Base-by-base conservation (phyloP, 2,113 vertebrate species). In the Pelodiscus sinensis region DNA sequence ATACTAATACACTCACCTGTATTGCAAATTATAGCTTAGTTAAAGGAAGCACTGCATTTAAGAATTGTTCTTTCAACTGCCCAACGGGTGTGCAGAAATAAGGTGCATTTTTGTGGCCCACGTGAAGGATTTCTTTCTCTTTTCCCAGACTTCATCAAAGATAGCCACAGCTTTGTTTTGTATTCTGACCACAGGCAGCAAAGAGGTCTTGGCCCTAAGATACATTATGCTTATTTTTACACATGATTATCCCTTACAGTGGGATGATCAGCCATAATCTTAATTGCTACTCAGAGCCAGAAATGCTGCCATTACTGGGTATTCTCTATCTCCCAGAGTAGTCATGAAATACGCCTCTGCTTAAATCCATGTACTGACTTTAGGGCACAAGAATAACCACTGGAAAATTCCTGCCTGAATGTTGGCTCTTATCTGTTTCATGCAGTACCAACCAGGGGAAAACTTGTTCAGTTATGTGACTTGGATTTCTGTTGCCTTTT, bases 1-100 rank as follows among this genome's bases (percentile, higher is more conserved):
- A 55, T 55, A 44, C 11, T 50, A 79, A 8, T 21, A 3, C 15
- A 29, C 19, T 60, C 7, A 56, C 25, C 77, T 51, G 1, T 75
- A 62, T 83, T 62, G 2, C 0, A 0, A 25, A 57, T 9, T 57
- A 44, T 12, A 18, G 1, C 1, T 9, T 2, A 0, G 22, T 82
- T 84, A 25, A 81, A 81, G 35, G 27, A 22, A 87, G 56, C 21
- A 82, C 15, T 1, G 55, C 15, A 6, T 84, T 80, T 57, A 0
- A n/a, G n/a, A 71, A 54, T 54, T 54, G 51, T 55, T 77, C 2
- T 85, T 51, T 9, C 22, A 1, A 3, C 38, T 0, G 13, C 11
- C 60, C 8, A 4, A 1, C 1, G 13, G 22, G 6, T 24, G 78
- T 1, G 16, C 18, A 92, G 24, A 77, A 44, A 50, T 50, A 8